Evolutionary conservation across 2,888 invertebrate genomes (phyloP).

Genomic region (Euzophera pinguis): DNA sequence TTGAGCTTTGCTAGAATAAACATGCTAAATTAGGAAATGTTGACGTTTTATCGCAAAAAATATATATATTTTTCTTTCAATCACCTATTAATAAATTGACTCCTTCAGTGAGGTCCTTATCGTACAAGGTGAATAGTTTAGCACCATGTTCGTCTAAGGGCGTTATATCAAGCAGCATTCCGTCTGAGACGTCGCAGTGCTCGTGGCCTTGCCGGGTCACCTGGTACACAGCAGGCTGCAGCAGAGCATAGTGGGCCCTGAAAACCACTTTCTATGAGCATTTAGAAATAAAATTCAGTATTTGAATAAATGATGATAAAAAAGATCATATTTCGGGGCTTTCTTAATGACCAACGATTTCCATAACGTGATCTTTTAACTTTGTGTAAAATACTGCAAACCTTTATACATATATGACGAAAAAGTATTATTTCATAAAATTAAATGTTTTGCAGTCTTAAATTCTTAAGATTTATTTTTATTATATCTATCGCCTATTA

Average conservation of each 20-base stretch:
- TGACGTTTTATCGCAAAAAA: neutral
- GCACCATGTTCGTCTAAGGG: slow-evolving; percentile 82
- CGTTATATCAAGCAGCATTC: slow-evolving; percentile 84
- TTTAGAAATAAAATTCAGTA: neutral
- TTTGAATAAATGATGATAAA: neutral
- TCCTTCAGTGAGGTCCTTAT: slow-evolving; percentile 86
- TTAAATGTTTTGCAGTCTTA: neutral
- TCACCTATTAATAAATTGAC: slow-evolving; percentile 85
- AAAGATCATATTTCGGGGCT: too few species aligned
- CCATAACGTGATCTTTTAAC: too few species aligned
- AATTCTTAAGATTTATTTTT: neutral
- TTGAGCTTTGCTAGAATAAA: too few species aligned
- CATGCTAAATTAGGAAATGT: too few species aligned
- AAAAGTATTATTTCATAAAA: too few species aligned
- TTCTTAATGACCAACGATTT: too few species aligned
- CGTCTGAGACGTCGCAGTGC: slow-evolving; percentile 85
- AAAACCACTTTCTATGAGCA: neutral
- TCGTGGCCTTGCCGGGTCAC: slow-evolving; percentile 85
- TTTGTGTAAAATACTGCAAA: too few species aligned
- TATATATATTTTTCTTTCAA: neutral
- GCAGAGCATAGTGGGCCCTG: slow-evolving; percentile 77
- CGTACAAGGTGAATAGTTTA: slow-evolving; percentile 85
- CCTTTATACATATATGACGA: too few species aligned
- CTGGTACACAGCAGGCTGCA: slow-evolving; percentile 83
- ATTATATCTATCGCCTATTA: too few species aligned